Percentiles rank a stretch among this genome's conserved stretches.
Conservation (phyloP, 2,797 vertebrate species). For the Spondyliosoma cantharus region DNA sequence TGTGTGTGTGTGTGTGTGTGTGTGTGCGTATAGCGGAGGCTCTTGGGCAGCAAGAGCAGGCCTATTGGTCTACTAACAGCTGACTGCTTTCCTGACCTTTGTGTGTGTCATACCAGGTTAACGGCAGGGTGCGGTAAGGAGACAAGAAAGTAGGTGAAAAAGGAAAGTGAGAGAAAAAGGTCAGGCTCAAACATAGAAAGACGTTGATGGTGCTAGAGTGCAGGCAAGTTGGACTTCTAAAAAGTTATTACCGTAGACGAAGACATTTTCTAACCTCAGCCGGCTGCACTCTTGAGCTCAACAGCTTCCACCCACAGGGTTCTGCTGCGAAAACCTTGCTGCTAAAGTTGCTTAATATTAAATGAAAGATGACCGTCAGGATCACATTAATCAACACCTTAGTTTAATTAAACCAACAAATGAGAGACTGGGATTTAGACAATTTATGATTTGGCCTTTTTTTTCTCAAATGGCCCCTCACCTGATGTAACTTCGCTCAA, state of each 20-base stretch:
- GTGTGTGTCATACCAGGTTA: slow-evolving; percentile 67
- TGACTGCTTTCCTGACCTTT: slow-evolving; percentile 67
- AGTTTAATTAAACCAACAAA: slow-evolving; percentile 21
- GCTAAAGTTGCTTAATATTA: background rate
- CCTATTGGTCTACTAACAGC: slow-evolving; percentile 57
- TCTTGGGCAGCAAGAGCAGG: slow-evolving; percentile 39
- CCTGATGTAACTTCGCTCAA: background rate
- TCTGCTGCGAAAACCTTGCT: background rate
- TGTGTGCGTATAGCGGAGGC: slow-evolving; percentile 13
- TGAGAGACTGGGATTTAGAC: slow-evolving; percentile 6
- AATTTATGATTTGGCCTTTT: background rate
- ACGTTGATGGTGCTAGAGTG: slow-evolving; percentile 17
- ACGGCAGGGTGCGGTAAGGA: slow-evolving; percentile 36
- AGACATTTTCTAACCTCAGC: slow-evolving; percentile 11
- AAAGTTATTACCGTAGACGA: slow-evolving; percentile 11
- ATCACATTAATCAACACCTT: slow-evolving; percentile 32
- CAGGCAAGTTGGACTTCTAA: slow-evolving; percentile 10
- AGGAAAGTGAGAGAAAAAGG: slow-evolving; percentile 47
- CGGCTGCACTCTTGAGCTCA: slow-evolving; percentile 12
- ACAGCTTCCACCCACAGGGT: background rate
- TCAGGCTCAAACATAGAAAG: slow-evolving; percentile 44
- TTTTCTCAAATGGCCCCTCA: slow-evolving; percentile 16
- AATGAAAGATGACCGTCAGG: slow-evolving; percentile 12
- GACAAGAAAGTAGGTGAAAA: slow-evolving; percentile 34
- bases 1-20: slow-evolving; percentile 17